A percentile compares a stretch with the other conserved stretches of the same genome.
These are phyloP conservation scores for Agrilus mali DNA, from an alignment of 2,888 invertebrate genomes.

Conservation along the genomic window DNA sequence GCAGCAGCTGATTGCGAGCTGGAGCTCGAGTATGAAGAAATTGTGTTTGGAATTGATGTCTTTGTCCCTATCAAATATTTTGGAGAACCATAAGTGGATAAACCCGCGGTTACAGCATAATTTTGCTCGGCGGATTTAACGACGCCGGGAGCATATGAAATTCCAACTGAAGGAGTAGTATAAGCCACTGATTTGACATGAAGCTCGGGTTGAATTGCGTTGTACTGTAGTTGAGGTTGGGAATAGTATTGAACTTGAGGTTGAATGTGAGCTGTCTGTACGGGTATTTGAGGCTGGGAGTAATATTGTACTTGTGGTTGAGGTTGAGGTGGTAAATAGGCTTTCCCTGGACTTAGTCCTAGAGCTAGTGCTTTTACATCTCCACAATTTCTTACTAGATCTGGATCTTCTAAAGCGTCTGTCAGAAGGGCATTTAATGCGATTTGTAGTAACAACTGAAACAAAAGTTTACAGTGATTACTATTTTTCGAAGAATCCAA, in stretches of 20 bases:
- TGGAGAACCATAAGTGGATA: conserved; percentile 6
- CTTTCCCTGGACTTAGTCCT: conserved; percentile 13
- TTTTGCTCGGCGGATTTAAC: conserved; percentile 7
- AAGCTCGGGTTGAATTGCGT: not conserved
- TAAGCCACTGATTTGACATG: not conserved
- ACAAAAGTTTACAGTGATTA: too few species aligned
- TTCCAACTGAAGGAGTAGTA: conserved; percentile 4
- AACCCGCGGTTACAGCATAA: conserved; percentile 15
- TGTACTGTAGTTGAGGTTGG: not conserved
- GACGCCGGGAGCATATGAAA: conserved; percentile 7
- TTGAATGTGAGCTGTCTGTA: too few species aligned
- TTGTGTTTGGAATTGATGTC: conserved; percentile 1
- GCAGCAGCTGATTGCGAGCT: conserved; percentile 7
- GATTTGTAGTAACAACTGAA: not conserved
- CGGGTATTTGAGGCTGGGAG: too few species aligned
- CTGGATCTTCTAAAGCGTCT: conserved; percentile 19
- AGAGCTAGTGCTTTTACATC: conserved; percentile 21
- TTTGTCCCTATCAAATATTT: conserved; percentile 1
- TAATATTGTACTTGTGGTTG: not conserved
- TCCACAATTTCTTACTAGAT: conserved; percentile 19
- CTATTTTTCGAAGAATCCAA: too few species aligned
- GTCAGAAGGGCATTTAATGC: conserved; percentile 3
- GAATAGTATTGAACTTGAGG: not conserved
- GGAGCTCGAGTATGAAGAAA: conserved; percentile 1
- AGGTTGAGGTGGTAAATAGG: too few species aligned